These are phyloP conservation scores for Cenopis cana DNA, from an alignment of 2,888 invertebrate species.

Conservation along the genomic window DNA sequence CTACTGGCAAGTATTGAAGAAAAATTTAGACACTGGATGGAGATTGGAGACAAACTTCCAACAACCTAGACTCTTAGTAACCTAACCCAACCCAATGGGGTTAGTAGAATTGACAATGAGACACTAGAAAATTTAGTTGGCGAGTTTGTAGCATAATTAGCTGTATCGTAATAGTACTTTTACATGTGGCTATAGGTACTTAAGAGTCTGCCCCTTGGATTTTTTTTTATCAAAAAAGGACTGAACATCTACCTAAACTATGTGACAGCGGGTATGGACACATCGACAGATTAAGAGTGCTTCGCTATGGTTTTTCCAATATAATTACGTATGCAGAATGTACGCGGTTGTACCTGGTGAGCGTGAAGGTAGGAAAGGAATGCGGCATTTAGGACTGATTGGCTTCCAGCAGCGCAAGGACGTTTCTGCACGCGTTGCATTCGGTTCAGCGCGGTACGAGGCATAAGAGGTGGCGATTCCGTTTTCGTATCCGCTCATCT, in stretches of 20 bases:
- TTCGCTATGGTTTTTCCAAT: not conserved
- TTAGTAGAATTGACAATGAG: too few species aligned
- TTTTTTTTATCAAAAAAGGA: not conserved
- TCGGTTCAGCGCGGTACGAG: conserved; percentile 7
- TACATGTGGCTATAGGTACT: too few species aligned
- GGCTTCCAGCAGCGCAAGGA: conserved; percentile 48
- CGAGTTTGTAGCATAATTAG: too few species aligned
- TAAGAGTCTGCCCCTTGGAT: too few species aligned
- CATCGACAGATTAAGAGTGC: not conserved
- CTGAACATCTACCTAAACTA: not conserved
- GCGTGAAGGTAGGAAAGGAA: conserved; percentile 30
- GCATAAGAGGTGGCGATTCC: conserved; percentile 10
- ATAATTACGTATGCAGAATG: conserved; percentile 9
- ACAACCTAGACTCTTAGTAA: too few species aligned
- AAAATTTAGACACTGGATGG: too few species aligned
- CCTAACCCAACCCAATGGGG: too few species aligned
- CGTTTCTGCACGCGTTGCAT: conserved; percentile 45
- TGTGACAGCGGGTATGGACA: not conserved
- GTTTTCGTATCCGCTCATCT: too few species aligned
- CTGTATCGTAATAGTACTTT: too few species aligned
- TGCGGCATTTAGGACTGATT: conserved; percentile 46
- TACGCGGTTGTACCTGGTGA: not conserved
- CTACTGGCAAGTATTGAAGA: too few species aligned
- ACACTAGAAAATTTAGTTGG: too few species aligned
- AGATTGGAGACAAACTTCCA: too few species aligned